phyloP scores from a whole-genome alignment of 2,797 vertebrate species.

The Eurystomus glaucurus region DNA sequence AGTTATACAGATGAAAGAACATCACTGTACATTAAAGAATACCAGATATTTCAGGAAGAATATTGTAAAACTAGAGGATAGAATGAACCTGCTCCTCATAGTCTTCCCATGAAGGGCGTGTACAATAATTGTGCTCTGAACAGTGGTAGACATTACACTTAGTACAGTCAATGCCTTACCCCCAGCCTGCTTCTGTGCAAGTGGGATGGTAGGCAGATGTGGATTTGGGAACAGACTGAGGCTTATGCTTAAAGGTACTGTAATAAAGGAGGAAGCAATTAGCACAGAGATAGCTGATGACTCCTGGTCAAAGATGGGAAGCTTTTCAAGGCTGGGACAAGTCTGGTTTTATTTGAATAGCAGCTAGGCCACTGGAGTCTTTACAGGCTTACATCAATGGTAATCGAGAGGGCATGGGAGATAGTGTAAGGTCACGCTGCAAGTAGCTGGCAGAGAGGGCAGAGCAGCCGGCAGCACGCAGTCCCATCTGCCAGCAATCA shows the following conservation, averaged over 20 bases:
- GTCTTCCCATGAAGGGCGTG: fast-evolving
- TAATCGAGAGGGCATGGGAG: neutral
- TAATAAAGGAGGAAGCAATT: neutral
- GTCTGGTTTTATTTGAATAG: neutral
- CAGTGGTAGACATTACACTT: neutral
- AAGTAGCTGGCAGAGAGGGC: neutral
- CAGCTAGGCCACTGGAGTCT: fast-evolving
- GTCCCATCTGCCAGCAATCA: neutral
- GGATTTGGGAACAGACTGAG: neutral
- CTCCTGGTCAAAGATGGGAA: neutral
- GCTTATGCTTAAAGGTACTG: neutral
- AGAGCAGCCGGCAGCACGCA: neutral
- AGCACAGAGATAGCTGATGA: neutral
- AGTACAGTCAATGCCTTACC: neutral
- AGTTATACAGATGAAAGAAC: neutral
- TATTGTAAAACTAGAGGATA: neutral
- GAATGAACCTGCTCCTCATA: neutral
- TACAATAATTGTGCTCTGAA: neutral
- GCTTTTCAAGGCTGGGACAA: neutral
- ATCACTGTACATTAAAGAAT: neutral
- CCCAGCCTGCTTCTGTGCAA: neutral
- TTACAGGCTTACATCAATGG: neutral
- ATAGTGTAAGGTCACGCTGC: fast-evolving
- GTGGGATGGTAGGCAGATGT: neutral
- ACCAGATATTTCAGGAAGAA: neutral